These are phyloP conservation scores for Sphaerophoria rueppellii DNA, from an alignment of 2,888 invertebrate species.

Conservation along the genomic window DNA sequence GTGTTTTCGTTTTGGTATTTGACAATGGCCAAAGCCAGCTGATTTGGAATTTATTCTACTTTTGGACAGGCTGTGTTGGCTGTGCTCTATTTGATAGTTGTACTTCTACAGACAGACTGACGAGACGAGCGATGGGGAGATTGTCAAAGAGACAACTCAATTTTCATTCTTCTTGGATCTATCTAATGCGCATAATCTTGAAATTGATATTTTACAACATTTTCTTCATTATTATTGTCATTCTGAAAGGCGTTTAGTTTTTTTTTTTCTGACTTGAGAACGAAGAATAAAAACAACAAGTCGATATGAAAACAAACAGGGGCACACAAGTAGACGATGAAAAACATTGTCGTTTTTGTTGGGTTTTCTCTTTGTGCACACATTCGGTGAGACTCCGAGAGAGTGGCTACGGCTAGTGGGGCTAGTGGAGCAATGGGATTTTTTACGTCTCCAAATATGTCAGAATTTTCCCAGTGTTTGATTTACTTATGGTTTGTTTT, in stretches of 20 bases:
- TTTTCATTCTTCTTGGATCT: not conserved
- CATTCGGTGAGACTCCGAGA: not conserved
- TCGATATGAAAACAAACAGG: conserved; percentile 48
- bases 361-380: not conserved
- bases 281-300: conserved; percentile 21
- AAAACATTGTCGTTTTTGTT: conserved; percentile 39
- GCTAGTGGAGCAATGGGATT: not conserved
- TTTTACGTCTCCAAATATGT: too few relatives aligned
- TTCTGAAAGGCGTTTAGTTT: not conserved
- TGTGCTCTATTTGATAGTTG: conserved; percentile 29
- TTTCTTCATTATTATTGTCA: conserved; percentile 18
- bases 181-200: conserved; percentile 50
- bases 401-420: not conserved
- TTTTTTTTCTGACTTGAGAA: conserved; percentile 9
- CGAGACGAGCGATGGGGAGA: conserved; percentile 11
- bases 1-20: conserved; percentile 43
- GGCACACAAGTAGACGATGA: conserved; percentile 24
- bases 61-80: conserved; percentile 25
- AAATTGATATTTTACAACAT: conserved; percentile 21
- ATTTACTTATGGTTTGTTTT: too few relatives aligned
- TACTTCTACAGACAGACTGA: conserved; percentile 15
- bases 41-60: conserved; percentile 56
- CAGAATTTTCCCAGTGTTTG: too few relatives aligned
- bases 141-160: conserved; percentile 34
- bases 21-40: conserved; percentile 63